Evolutionary conservation across 2,113 vertebrate species (phyloP), one percentile per base, ranked within the genome.

Genomic region (Oxygymnocypris stewartii): DNA sequence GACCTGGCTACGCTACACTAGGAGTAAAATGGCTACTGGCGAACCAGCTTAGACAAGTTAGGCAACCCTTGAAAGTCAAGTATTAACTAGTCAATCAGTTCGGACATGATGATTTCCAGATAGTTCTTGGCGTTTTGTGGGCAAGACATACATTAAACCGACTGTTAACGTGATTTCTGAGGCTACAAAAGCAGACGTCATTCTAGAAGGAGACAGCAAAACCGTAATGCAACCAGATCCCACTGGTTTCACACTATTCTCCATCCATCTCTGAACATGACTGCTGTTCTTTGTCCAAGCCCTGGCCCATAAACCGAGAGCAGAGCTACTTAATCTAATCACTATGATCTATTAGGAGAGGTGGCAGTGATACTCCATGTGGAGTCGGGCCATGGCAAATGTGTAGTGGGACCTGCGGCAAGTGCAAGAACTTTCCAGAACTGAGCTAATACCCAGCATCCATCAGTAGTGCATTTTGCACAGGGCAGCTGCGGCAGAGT

Each of bases 301-400:
- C 23, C 25, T n/a, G 4, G 28, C 51, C 61, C 54, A 49, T 31
- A 75, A 73, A 63, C 40, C 82, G 78, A 59, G 71, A 11, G 28
- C 75, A 75, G 81, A 12, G 28, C 79, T 81, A 37, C 69, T 86
- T 86, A 80, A 90, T 88, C 51, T 73, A 89, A 88, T 86, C 83
- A 74, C 28, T 73, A 25, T 86, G 35, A 82, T 89, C 83, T 79
- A 87, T 89, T 87, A 84, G 76, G 81, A 75, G 86, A 65, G 37
- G 71, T 51, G 77, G 84, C 76, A 86, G 59, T 78, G 71, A 86
- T 85, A 35, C 81, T 82, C 57, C 25, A 2, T 12, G 18, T 77
- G 69, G 80, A 85, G 59, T 73, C 80, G 65, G 85, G 51, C 44
- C 79, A 63, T 47, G 79, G 78, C 84, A 89, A 74, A 84, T 86